Percentiles rank a stretch among this genome's conserved stretches.
These are phyloP conservation scores for Triplophysa siluroides DNA, from an alignment of 2,113 vertebrate species.

Conservation along the genomic window DNA sequence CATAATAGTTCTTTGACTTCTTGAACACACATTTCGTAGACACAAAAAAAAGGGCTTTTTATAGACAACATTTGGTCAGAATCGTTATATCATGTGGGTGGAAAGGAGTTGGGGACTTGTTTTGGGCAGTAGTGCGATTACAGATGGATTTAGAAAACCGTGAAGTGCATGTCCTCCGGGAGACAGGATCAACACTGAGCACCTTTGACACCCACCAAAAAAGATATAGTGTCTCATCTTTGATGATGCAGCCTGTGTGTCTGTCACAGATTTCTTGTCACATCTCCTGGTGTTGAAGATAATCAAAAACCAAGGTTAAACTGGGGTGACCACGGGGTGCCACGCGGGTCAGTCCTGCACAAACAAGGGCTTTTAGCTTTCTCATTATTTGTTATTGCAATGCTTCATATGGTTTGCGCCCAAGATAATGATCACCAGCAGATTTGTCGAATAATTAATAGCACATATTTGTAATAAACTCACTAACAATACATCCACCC, in stretches of 20 bases:
- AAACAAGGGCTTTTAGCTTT: conserved; percentile 11
- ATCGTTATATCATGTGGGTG: conserved; percentile 15
- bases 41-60: background rate
- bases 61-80: background rate
- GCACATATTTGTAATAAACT: background rate
- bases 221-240: background rate
- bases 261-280: conserved; percentile 7
- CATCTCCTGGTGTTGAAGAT: background rate
- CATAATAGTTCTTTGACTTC: background rate
- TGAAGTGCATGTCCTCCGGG: conserved; percentile 17
- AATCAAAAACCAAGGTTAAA: conserved; percentile 19
- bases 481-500: background rate
- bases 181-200: conserved; percentile 4
- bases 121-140: conserved; percentile 14
- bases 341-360: background rate
- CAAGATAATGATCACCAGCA: background rate
- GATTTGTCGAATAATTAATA: background rate
- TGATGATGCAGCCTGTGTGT: background rate
- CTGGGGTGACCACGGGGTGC: background rate
- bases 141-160: conserved; percentile 28
- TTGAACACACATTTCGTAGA: background rate
- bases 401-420: background rate
- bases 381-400: background rate
- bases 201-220: conserved; percentile 23
- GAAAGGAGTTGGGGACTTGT: background rate